These are phyloP conservation scores for Nomada hirtipes DNA, from an alignment of 2,888 invertebrate species.

Conservation along the genomic window DNA sequence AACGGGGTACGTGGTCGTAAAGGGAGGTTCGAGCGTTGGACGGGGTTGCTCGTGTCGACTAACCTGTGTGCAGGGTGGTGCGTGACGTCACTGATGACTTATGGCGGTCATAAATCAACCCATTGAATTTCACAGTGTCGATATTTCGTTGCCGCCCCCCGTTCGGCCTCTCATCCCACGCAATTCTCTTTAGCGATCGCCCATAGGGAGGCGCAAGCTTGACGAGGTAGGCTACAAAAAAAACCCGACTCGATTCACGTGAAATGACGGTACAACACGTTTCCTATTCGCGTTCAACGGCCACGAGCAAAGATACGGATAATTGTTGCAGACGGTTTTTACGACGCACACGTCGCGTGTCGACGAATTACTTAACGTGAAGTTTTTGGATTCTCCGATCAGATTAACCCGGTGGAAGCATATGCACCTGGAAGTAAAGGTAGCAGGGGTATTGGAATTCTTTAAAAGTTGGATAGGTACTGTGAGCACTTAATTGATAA, in stretches of 20 bases:
- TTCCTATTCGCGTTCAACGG: constrained; percentile 9
- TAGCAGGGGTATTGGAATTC: too few relatives aligned
- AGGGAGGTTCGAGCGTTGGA: constrained; percentile 53
- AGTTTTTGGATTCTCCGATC: neutral
- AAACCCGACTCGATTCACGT: constrained; percentile 39
- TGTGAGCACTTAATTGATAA: too few relatives aligned
- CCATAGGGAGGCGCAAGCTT: constrained; percentile 33
- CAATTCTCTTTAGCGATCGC: constrained; percentile 51
- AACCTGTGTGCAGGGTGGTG: constrained; percentile 63
- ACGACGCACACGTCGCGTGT: neutral
- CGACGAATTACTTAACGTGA: neutral
- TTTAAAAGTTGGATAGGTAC: too few relatives aligned
- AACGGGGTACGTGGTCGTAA: constrained; percentile 57
- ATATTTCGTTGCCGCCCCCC: constrained; percentile 70
- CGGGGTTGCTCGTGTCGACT: constrained; percentile 50
- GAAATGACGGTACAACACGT: constrained; percentile 22
- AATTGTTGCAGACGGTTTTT: constrained; percentile 16
- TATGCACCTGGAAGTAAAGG: too few relatives aligned
- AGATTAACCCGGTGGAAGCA: too few relatives aligned
- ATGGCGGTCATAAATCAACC: constrained; percentile 78
- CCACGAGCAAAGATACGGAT: neutral
- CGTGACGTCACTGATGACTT: constrained; percentile 77
- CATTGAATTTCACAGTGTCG: constrained; percentile 79
- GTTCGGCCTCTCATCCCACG: constrained; percentile 19
- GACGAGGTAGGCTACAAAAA: constrained; percentile 14